Evolutionary conservation across 2,113 vertebrate species (phyloP).

Genomic region (Poeciliopsis occidentalis): DNA sequence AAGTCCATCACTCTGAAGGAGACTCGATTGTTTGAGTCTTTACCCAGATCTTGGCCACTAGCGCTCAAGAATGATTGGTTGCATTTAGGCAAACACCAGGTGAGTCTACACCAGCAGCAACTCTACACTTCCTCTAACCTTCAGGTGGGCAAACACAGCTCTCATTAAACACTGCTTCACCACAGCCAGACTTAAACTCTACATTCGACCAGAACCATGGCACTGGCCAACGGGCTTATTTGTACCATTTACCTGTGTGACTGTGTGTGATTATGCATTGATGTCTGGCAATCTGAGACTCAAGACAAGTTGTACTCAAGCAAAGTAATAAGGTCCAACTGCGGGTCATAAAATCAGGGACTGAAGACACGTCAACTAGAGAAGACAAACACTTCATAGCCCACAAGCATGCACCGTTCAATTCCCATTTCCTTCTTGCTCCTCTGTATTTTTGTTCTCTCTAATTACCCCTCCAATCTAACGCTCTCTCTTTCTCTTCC

Average conservation of each 20-base stretch:
- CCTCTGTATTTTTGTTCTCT: constrained; percentile 36
- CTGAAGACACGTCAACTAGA: constrained; percentile 24
- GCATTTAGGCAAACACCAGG: constrained; percentile 32
- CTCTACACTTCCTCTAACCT: constrained; percentile 63
- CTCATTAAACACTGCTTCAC: constrained; percentile 35
- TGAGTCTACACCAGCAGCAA: constrained; percentile 43
- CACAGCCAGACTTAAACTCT: constrained; percentile 34
- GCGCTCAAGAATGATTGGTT: constrained; percentile 22
- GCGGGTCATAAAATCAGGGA: constrained; percentile 44
- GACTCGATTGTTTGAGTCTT: constrained; percentile 1
- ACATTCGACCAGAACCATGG: constrained; percentile 17
- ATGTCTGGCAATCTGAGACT: constrained; percentile 18
- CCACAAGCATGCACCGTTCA: constrained; percentile 13
- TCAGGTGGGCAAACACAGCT: constrained; percentile 42
- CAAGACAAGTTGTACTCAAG: constrained; percentile 35
- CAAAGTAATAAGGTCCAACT: constrained; percentile 36
- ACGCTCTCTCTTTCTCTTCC: constrained; percentile 45
- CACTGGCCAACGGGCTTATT: constrained; percentile 8
- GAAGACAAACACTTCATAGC: constrained; percentile 32
- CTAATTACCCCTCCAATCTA: constrained; percentile 48
- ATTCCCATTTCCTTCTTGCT: constrained; percentile 9
- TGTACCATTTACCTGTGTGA: constrained; percentile 19
- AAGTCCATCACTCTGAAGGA: constrained; percentile 3
- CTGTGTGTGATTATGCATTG: constrained; percentile 16
- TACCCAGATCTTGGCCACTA: constrained; percentile 5